Evolutionary conservation across 92 coral and sea anemone genomes (phyloP).

Genomic region (Palythoa caribaeorum): DNA sequence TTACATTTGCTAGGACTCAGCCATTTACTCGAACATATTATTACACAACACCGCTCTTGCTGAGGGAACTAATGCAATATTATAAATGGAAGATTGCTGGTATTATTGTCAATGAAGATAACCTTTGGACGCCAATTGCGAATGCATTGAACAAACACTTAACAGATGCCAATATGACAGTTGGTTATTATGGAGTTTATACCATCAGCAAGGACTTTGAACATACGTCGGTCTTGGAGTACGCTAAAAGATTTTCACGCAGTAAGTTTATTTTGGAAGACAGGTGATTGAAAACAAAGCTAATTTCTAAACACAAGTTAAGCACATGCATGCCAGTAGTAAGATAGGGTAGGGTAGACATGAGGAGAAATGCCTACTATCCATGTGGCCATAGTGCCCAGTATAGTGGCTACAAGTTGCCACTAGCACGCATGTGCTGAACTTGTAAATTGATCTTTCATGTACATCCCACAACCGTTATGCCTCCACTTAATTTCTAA

Average conservation of each 20-base stretch:
- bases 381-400: no score
- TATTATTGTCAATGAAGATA: slow-evolving; percentile 71
- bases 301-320: no score
- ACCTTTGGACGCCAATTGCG: slow-evolving; percentile 83
- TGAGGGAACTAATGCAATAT: slow-evolving; percentile 43
- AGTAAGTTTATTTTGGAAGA: slow-evolving; percentile 54
- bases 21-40: slow-evolving; percentile 78
- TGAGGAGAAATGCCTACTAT: no score
- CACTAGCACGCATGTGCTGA: no score
- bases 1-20: slow-evolving; percentile 86
- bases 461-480: no score
- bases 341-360: no score
- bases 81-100: slow-evolving; percentile 78
- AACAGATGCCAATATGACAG: slow-evolving; percentile 48
- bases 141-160: slow-evolving; percentile 44
- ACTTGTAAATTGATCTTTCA: no score
- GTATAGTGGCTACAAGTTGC: no score
- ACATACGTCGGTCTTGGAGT: slow-evolving; percentile 62
- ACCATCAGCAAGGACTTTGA: slow-evolving; percentile 57
- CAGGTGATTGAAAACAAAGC: no score
- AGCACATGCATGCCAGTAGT: no score
- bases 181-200: slow-evolving; percentile 71
- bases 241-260: slow-evolving; percentile 67
- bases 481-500: no score
- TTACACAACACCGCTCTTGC: slow-evolving; percentile 68